Base-by-base conservation (phyloP, 2,797 vertebrate genomes). In the Rousettus madagascariensis region DNA sequence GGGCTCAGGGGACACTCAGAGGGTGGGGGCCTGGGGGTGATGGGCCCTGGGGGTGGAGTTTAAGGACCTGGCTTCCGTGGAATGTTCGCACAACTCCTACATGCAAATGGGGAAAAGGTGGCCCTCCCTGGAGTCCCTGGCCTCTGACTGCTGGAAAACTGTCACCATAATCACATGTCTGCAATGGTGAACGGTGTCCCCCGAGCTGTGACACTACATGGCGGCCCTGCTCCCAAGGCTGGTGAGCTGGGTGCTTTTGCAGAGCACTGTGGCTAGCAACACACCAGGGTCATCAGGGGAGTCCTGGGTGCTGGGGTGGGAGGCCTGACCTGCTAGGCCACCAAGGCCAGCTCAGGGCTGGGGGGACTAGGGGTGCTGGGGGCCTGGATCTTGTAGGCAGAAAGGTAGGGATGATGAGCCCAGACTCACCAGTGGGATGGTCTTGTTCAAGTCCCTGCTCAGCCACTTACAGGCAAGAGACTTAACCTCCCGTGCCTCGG, bases 41-140 rank as follows among this genome's bases (percentile, higher is more conserved):
- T 11, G 55, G 16, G 9, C 49, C 36, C 22, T 13, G 19, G 33
- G 28, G 30, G 8, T 51, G 9, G 57, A 0, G 22, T 15, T 41
- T 33, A 22, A 24, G 17, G 26, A 24, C 55, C 38, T 17, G 22
- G 22, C 22, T 22, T 77, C 7, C 0, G 0, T 1, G 38, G 61
- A 57, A 24, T 19, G 1, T 6, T 19, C 16, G n/a, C 6, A 43
- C 1, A 13, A 28, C 0, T 19, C 59, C 59, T 30, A 12, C 4
- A 4, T 13, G 49, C 8, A 17, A 61, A 24, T 38, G 72, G 53
- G 15, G 11, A 28, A 43, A 3, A 51, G 2, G 22, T 15, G 15
- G 61, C 1, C 13, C 61, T 79, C 36, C n/a, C 38, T n/a, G 0
- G 6, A 71, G 16, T 1, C 33, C 26, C 2, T 9, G 0, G 7